Conservation (phyloP, 2,113 vertebrate species). For the Odontophorus gujanensis region DNA sequence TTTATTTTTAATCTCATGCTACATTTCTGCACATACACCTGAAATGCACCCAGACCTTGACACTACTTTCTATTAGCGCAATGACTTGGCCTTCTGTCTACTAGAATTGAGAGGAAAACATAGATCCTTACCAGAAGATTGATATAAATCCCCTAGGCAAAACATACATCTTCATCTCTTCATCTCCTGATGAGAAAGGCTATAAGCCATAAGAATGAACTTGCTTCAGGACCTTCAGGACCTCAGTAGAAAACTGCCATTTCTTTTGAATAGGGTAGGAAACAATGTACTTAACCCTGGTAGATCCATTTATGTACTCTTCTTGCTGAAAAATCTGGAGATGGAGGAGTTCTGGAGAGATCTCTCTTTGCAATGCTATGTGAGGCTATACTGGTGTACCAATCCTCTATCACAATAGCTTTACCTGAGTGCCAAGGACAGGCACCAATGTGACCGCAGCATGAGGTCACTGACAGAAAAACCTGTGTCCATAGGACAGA, state of each 20-base stretch:
- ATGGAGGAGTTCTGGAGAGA: background rate
- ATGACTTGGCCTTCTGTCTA: background rate
- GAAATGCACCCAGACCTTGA: background rate
- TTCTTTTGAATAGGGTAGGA: background rate
- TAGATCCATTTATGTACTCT: background rate
- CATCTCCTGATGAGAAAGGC: background rate
- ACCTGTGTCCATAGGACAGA: rapidly evolving
- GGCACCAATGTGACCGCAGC: background rate
- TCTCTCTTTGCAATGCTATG: rapidly evolving
- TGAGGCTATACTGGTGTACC: background rate
- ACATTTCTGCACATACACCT: background rate
- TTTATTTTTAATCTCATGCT: background rate
- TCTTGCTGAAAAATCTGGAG: background rate
- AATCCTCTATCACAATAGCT: rapidly evolving
- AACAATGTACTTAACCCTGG: background rate
- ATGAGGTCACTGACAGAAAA: background rate
- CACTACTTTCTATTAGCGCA: background rate
- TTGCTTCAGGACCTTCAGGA: background rate
- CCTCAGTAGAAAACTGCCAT: background rate
- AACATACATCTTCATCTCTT: background rate
- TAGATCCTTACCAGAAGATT: background rate
- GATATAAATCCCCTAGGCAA: background rate
- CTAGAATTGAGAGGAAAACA: background rate
- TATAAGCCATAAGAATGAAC: background rate
- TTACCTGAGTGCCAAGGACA: background rate